Evolutionary conservation across 2,888 invertebrate species (phyloP), one percentile per base, ranked within the genome.

Genomic region (Hemithea aestivaria): DNA sequence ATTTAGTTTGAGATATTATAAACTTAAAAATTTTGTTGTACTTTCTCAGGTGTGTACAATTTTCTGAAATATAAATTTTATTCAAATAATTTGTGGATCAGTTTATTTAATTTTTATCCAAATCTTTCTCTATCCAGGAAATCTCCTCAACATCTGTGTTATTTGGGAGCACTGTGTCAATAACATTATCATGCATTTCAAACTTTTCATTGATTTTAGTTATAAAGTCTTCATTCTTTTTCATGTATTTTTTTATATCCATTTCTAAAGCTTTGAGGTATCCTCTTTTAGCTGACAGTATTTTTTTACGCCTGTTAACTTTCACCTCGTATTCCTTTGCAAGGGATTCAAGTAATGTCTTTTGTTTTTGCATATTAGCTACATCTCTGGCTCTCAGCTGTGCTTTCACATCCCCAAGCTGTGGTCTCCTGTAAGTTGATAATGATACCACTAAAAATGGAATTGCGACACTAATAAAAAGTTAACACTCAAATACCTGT

Each of bases 11-110:
- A 69, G 71, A 68, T 66, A 68, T 66, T 35, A 61, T 65, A 66
- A 63, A 62, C 53, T 72, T 65, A 70, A 64, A 67, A 72, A 69
- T 75, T 81, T 77, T 72, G 79, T 83, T 85, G 78, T 85, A 83
- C 73, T 79, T 79, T 79, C 76, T 80, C 81, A 75, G 70, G 75
- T 83, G 77, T 85, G 85, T 85, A 84, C 80, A 83, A 80, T 83
- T 83, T 83, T 85, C 82, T 74, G 82, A 84, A 85, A 83, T 81
- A 85, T 82, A 85, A 82, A 82, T 76, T 82, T 81, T 84, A 83
- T 77, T 83, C 78, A 82, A 77, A 69, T 69, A 65, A 68, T 58
- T 58, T 54, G 47, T 38, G 57, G 52, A 59, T 60, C 59, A 68
- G 53, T 74, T 68, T 71, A 66, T 76, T 74, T 66, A 43, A 63